A percentile compares a stretch with the other conserved stretches of the same genome.
Evolutionary conservation across 2,888 invertebrate genomes (phyloP).

Genomic region (Epinotia nisella): DNA sequence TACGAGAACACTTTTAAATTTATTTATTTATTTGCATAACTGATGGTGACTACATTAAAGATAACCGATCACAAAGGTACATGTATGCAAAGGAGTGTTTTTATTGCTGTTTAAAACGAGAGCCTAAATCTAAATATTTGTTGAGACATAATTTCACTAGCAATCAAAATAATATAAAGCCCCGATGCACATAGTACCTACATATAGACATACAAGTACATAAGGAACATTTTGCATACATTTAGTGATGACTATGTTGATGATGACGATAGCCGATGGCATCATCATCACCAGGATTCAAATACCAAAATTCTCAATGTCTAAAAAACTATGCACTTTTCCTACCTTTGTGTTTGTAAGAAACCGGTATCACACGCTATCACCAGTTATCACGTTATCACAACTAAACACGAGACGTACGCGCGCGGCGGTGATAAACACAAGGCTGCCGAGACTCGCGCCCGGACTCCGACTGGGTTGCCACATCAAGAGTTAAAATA

Average conservation of each 20-base stretch:
- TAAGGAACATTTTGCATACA: neutral
- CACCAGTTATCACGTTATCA: constrained; percentile 67
- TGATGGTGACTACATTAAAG: neutral
- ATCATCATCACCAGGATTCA: neutral
- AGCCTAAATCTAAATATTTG: neutral
- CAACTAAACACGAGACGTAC: constrained; percentile 59
- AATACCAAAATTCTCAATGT: neutral
- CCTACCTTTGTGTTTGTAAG: constrained; percentile 47
- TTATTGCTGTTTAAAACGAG: neutral
- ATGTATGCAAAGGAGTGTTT: neutral
- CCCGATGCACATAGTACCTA: neutral
- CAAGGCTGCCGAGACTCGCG: constrained; percentile 52
- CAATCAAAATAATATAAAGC: too few species aligned
- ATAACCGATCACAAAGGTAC: neutral
- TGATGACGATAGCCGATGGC: constrained; percentile 10
- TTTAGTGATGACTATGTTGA: neutral
- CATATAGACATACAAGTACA: neutral
- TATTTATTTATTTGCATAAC: too few species aligned
- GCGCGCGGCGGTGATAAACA: constrained; percentile 63
- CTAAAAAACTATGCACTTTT: neutral
- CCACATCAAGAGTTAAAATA: constrained; percentile 49
- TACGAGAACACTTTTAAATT: too few species aligned
- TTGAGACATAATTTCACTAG: neutral
- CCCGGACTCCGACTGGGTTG: constrained; percentile 56
- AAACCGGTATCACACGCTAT: constrained; percentile 62